Conservation (phyloP, 1,140 invertebrate genomes). For the Sitobion miscanthi region DNA sequence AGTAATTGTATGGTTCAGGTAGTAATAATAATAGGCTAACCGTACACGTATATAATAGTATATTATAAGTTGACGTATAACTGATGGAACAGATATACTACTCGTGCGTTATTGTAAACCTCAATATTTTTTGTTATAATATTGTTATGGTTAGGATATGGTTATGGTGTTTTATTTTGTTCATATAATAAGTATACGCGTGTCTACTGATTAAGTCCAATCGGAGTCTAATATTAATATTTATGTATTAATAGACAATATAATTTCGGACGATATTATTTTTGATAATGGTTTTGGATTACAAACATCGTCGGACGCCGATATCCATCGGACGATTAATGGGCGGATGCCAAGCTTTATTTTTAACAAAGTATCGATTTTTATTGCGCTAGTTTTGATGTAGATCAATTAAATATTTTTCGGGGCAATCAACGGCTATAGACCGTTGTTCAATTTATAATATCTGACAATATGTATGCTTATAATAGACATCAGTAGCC, state of each 20-base stretch:
- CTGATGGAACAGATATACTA: background rate
- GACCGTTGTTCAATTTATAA: background rate
- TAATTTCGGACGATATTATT: background rate
- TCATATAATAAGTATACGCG: too few species aligned
- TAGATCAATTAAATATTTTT: background rate
- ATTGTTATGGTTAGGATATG: background rate
- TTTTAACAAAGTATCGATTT: constrained; percentile 36
- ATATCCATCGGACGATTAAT: background rate
- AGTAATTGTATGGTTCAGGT: background rate
- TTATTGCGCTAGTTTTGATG: background rate
- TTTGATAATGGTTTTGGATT: background rate
- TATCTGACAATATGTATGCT: background rate
- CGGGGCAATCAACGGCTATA: background rate
- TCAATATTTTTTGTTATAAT: background rate
- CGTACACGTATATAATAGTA: background rate
- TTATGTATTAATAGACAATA: background rate
- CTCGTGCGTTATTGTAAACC: background rate
- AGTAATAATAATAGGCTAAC: background rate
- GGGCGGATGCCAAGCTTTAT: constrained; percentile 14
- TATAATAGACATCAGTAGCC: background rate
- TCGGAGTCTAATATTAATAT: background rate
- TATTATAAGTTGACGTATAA: background rate
- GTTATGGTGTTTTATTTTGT: too few species aligned
- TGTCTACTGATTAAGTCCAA: background rate
- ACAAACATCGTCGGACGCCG: too few species aligned